Conservation (phyloP, 2,888 invertebrate genomes). For the Macrosoma leucophasiata region DNA sequence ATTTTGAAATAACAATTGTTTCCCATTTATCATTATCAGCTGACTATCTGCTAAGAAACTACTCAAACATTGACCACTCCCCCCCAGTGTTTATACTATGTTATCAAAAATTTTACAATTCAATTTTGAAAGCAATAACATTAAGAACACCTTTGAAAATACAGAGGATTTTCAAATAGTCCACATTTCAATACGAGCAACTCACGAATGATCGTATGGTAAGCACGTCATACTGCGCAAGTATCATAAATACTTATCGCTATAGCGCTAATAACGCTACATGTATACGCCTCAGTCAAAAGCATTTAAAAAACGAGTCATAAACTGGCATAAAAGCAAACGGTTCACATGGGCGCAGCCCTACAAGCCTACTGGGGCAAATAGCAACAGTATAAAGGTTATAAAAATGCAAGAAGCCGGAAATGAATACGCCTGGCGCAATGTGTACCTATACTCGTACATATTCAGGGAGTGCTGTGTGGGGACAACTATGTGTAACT, state of each 20-base stretch:
- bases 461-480: constrained; percentile 19
- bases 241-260: too few species aligned
- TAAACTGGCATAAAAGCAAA: too few species aligned
- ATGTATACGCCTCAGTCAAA: constrained; percentile 9
- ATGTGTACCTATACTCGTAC: constrained; percentile 27
- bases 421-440: constrained; percentile 55
- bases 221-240: too few species aligned
- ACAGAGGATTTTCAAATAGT: too few species aligned
- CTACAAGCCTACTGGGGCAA: constrained; percentile 39
- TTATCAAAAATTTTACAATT: not conserved
- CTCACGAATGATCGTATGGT: too few species aligned
- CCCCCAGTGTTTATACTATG: too few species aligned
- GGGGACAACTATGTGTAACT: constrained; percentile 11
- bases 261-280: constrained; percentile 9
- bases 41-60: too few species aligned
- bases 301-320: too few species aligned
- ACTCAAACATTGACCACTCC: too few species aligned
- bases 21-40: too few species aligned
- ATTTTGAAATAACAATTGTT: too few species aligned
- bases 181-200: too few species aligned
- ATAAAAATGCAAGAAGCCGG: constrained; percentile 65
- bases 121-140: constrained; percentile 2
- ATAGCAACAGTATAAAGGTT: constrained; percentile 46
- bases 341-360: constrained; percentile 31
- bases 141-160: constrained; percentile 9